Base-by-base conservation (phyloP, 1,140 invertebrate species). In the Euborellia annulipes region DNA sequence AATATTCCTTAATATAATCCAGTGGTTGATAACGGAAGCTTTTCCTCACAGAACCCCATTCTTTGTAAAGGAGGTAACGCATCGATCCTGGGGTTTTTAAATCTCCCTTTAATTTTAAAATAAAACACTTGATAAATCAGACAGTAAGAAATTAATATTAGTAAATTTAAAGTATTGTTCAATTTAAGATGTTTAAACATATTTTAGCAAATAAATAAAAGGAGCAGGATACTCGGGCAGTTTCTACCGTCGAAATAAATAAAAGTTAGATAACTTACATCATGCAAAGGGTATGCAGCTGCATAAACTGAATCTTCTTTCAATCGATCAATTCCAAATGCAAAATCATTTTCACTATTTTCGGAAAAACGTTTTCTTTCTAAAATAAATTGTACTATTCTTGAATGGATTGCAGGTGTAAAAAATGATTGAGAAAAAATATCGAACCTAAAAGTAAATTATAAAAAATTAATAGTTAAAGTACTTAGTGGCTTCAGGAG, bases 321-420 rank as follows among this genome's bases (percentile, higher is more conserved):
- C 41, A 94, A 70, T 52, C 86, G 73, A 52, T 86, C 78, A 44
- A 94, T 82, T 27, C 89, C 90, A 63, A 88, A 85, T 48, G 77
- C 73, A 68, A 83, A 79, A 57, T 79, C 73, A 54, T 83, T 75
- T 14, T 64, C 57, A 4, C 58, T 55, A 39, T 73, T 68, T 9
- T 75, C 64, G 2, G 75, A 72, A 61, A 89, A 94, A 54, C 75
- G 74, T 61, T 90, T 88, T 36, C 90, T 69, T 59, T 90, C 81
- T 48, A 95, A 65, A 54, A 95, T 90, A 61, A 92, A 94, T 61
- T 94, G 85, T 0, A 92, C 80, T 39, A 96, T 85, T 42, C 85
- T 70, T 19, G 87, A 86, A 38, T 86, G 73, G 45, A 89, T 82
- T 3, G 85, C 78, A 2, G 83, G 73, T 9, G 80, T 82, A 62